Evolutionary conservation across 30 jellyfish, hydroid and myxozoan genomes (phyloP).

Genomic region (Hydractinia echinata): DNA sequence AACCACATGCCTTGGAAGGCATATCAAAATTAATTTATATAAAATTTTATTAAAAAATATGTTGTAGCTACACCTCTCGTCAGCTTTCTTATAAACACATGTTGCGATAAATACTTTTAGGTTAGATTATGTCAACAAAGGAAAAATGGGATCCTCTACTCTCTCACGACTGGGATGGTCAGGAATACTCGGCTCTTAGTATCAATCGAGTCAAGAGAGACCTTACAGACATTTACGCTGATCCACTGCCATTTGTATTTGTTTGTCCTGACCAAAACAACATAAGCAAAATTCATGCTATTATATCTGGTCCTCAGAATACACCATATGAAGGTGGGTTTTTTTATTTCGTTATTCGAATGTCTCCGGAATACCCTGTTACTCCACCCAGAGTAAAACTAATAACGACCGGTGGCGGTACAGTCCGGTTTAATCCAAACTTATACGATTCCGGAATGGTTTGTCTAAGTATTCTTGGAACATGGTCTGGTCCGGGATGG

Average conservation of each 20-base stretch:
- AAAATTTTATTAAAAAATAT: no score
- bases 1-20: no score
- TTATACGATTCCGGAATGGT: conserved; percentile 73
- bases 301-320: conserved; percentile 77
- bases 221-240: conserved; percentile 53
- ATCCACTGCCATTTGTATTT: conserved; percentile 82
- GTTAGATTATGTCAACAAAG: no score
- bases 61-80: no score
- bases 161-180: conserved; percentile 12
- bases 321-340: conserved; percentile 97
- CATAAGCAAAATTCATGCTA: conserved; percentile 69
- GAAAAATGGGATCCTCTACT: conserved; percentile 5
- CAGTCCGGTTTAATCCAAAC: conserved; percentile 86
- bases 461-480: conserved; percentile 84
- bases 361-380: conserved; percentile 87
- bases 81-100: no score
- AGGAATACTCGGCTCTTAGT: conserved; percentile 48
- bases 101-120: no score
- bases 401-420: conserved; percentile 82
- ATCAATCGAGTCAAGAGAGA: conserved; percentile 59
- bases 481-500: conserved; percentile 97
- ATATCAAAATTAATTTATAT: no score
- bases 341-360: conserved; percentile 72
- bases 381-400: conserved; percentile 74
- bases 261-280: conserved; percentile 70